Conservation (phyloP, 2,113 vertebrate genomes). For the Cynocephalus volans region DNA sequence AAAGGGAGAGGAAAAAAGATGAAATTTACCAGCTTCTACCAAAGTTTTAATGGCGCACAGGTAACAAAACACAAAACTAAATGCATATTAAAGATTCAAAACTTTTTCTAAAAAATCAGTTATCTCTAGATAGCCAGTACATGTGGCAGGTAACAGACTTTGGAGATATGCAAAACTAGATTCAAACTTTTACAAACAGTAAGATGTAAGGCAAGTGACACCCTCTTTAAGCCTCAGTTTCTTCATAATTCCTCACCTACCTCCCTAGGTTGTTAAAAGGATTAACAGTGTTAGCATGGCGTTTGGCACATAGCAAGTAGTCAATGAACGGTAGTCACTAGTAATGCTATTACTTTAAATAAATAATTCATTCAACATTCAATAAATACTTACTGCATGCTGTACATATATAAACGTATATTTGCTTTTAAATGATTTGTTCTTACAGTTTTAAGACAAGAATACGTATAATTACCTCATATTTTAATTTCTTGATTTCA, state of each 20-base stretch:
- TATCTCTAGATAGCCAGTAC: not conserved
- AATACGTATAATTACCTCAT: slow-evolving; percentile 92
- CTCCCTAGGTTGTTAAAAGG: not conserved
- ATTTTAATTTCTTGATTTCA: slow-evolving; percentile 99
- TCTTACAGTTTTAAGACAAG: slow-evolving; percentile 62
- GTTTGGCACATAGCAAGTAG: not conserved
- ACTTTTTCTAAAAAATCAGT: not conserved
- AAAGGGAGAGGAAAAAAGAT: not conserved
- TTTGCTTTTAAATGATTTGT: slow-evolving; percentile 45
- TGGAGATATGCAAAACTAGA: not conserved
- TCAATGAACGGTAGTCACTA: not conserved
- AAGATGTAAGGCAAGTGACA: not conserved
- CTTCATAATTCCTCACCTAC: not conserved
- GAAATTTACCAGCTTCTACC: not conserved
- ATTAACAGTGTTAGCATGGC: not conserved
- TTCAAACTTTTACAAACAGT: not conserved
- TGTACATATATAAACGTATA: not conserved
- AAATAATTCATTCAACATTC: slow-evolving; percentile 13
- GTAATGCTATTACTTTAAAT: not conserved
- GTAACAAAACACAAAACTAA: slow-evolving; percentile 34
- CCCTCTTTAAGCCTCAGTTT: not conserved
- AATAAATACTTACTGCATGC: slow-evolving; percentile 34
- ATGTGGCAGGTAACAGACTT: not conserved
- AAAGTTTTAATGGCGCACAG: not conserved
- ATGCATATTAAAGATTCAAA: not conserved